Conservation (phyloP, 2,888 invertebrate species). For the Drosophila gaucha region DNA sequence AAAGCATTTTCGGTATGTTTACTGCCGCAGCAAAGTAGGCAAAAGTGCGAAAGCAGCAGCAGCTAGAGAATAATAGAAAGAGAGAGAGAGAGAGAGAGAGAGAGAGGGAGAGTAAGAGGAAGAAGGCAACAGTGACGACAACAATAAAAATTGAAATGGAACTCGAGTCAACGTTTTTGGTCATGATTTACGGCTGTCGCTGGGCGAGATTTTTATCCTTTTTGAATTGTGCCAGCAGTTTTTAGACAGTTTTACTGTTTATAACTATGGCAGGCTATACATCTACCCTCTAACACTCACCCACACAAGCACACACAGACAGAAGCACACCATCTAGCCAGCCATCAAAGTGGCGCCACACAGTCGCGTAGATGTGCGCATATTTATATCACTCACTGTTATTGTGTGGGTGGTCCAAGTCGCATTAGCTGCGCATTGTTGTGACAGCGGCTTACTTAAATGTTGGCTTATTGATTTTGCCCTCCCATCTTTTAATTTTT, state of each 20-base stretch:
- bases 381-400: conserved; percentile 71
- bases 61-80: background rate
- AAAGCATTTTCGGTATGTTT: conserved; percentile 79
- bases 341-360: conserved; percentile 64
- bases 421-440: conserved; percentile 60
- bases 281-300: background rate
- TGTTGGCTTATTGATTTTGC: conserved; percentile 69
- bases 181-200: conserved; percentile 69
- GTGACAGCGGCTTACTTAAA: conserved; percentile 63
- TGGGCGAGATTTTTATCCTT: conserved; percentile 69
- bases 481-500: background rate
- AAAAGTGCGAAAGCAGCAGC: conserved; percentile 28
- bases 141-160: conserved; percentile 67
- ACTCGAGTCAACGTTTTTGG: conserved; percentile 56
- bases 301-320: background rate
- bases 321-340: too few relatives aligned
- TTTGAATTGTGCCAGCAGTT: conserved; percentile 66
- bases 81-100: background rate
- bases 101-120: background rate
- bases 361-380: conserved; percentile 53
- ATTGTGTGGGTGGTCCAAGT: conserved; percentile 29
- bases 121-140: conserved; percentile 47
- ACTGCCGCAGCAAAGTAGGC: conserved; percentile 69
- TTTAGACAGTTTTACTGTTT: conserved; percentile 78
- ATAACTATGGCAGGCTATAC: conserved; percentile 55